These are phyloP conservation scores for Linurgus olivaceus DNA, from an alignment of 2,797 vertebrate species.

Conservation along the genomic window DNA sequence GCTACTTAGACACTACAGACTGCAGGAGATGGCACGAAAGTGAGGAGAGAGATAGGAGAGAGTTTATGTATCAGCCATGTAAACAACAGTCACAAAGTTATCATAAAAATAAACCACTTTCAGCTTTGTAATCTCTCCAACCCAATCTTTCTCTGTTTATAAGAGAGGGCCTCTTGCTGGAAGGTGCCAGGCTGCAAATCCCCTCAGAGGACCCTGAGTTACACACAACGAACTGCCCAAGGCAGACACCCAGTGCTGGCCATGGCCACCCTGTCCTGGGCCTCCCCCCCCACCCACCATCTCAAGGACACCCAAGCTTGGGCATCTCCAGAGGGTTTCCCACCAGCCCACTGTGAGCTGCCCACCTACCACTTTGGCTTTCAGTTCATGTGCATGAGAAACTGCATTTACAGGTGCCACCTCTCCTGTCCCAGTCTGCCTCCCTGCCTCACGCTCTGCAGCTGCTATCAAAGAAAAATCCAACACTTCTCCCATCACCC, in stretches of 20 bases:
- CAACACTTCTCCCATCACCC: background rate
- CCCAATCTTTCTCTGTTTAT: background rate
- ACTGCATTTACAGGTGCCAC: background rate
- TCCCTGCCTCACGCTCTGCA: background rate
- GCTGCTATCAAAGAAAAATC: background rate
- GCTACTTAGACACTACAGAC: background rate
- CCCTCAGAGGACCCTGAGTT: background rate
- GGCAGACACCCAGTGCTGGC: background rate
- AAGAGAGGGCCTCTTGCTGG: background rate
- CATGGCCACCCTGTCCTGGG: rapidly evolving
- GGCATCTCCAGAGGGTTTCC: background rate
- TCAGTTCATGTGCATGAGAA: background rate
- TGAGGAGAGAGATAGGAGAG: background rate
- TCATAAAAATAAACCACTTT: background rate
- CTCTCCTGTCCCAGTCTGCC: background rate
- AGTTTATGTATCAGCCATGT: background rate
- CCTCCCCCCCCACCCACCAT: background rate
- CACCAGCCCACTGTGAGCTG: background rate
- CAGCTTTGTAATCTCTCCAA: background rate
- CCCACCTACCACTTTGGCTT: background rate
- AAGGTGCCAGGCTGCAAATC: background rate
- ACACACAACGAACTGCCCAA: background rate
- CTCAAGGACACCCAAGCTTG: background rate
- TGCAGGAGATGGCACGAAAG: background rate
- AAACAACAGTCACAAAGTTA: background rate